Evolutionary conservation across 2,888 invertebrate genomes (phyloP).

Genomic region (Leptogaster cylindrica): DNA sequence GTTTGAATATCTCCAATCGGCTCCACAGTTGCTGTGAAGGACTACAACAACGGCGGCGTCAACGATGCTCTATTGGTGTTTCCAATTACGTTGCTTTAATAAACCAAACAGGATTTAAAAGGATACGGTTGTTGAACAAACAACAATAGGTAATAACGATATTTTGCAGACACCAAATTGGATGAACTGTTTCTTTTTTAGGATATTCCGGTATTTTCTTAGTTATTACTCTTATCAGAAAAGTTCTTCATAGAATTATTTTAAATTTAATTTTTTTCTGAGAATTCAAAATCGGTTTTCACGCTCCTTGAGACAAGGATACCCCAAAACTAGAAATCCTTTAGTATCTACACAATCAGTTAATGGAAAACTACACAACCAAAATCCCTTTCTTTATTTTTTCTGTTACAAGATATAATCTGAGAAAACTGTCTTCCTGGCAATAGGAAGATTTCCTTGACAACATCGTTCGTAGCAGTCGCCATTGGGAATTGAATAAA

Average conservation of each 20-base stretch:
- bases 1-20: not conserved
- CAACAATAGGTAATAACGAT: too few species aligned
- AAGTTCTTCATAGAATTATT: not conserved
- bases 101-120: too few species aligned
- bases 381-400: not conserved
- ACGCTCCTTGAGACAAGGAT: not conserved
- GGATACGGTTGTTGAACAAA: too few species aligned
- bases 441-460: conserved; percentile 18
- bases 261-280: not conserved
- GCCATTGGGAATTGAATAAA: conserved; percentile 34
- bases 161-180: too few species aligned
- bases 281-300: not conserved
- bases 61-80: too few species aligned
- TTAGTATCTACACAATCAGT: conserved; percentile 21
- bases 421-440: conserved; percentile 34
- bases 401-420: not conserved
- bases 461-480: conserved; percentile 31
- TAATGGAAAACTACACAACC: conserved; percentile 31
- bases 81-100: too few species aligned
- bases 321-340: not conserved
- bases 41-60: too few species aligned
- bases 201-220: too few species aligned
- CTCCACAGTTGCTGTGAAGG: too few species aligned
- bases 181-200: too few species aligned
- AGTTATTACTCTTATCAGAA: too few species aligned